Base-by-base conservation (phyloP, 2,797 vertebrate species). In the Synanceia verrucosa region DNA sequence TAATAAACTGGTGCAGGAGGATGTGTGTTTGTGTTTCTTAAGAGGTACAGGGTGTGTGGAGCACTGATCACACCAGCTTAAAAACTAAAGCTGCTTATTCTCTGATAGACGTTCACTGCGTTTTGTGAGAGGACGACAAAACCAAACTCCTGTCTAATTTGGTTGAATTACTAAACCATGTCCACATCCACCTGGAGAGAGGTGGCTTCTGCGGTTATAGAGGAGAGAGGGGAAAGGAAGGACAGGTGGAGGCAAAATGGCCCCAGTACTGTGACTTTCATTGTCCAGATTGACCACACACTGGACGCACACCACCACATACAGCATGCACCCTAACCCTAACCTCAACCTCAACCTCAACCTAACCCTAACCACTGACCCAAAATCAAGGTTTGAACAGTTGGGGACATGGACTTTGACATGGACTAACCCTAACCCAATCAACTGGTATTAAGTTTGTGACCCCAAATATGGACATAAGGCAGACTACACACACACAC, bases 141-240 rank as follows among this genome's bases (percentile, higher is more conserved):
- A 68, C 62, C 74, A 66, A 70, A 83, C 60, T 61, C 53, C 47
- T 9, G 76, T 84, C 65, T 84, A 76, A 88, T 90, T 79, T 79
- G 63, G 58, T 68, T 53, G 70, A 81, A 86, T 86, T 86, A 89
- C 86, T 85, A 84, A 87, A 52, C 70, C 64, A 39, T 79, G 73
- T 75, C 81, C 50, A 57, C 46, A 46, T 81, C 65, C 65, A 57
- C 58, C 23, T 62, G 50, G 61, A 63, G 43, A 78, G 71, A 12
- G 61, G 61, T 19, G 52, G 52, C 75, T 66, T n/a, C 53, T 51
- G 50, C 72, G 24, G 64, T 52, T 34, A 47, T 28, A 36, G 52
- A 77, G 72, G 11, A 44, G 37, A n/a, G 65, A 36, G 57, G 43
- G 59, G 53, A 41, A 29, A n/a, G 44, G 57, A 73, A 70, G 73